Conservation (phyloP, 2,888 invertebrate species). For the Dione vanillae region DNA sequence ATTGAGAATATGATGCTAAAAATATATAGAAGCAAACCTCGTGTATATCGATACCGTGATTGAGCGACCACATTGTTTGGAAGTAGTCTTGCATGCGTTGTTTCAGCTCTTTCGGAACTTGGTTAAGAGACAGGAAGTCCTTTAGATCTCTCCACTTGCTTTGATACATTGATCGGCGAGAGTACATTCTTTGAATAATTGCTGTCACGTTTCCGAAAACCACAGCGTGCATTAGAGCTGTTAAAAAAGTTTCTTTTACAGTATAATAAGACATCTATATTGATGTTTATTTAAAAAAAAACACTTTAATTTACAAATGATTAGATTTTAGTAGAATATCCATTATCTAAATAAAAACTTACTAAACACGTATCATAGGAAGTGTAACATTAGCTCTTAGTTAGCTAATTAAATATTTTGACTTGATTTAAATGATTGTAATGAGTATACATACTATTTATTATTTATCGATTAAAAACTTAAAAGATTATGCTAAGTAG, state of each 20-base stretch:
- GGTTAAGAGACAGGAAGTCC: conserved; percentile 96
- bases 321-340: no score
- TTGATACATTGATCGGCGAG: conserved; percentile 95
- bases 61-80: conserved; percentile 98
- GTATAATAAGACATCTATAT: background rate
- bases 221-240: conserved; percentile 98
- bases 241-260: background rate
- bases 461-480: no score
- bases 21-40: conserved; percentile 86
- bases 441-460: no score
- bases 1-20: background rate
- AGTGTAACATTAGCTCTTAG: no score
- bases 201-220: conserved; percentile 99
- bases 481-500: no score
- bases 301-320: no score
- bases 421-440: no score
- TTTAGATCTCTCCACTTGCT: conserved; percentile 97
- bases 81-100: conserved; percentile 98
- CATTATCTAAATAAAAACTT: no score
- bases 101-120: conserved; percentile 97
- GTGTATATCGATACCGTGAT: conserved; percentile 98
- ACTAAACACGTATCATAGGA: no score
- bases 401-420: no score
- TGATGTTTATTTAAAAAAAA: no score
- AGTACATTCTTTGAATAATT: conserved; percentile 98